Conservation (phyloP, 2,797 vertebrate genomes). For the Catamblyrhynchus diadema region DNA sequence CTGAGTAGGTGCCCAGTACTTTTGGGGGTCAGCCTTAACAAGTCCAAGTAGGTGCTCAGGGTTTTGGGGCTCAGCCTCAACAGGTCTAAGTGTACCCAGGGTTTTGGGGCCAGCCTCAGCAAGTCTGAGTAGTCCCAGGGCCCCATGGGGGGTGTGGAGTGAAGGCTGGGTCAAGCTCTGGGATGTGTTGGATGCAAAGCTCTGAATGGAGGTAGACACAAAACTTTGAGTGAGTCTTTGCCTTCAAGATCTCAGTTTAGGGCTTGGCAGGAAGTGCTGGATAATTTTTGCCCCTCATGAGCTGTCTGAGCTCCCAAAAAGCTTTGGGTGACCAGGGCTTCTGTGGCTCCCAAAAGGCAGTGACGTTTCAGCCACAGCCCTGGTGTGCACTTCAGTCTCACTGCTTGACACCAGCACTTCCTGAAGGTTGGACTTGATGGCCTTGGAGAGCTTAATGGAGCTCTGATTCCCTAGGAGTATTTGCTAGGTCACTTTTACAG, state of each 20-base stretch:
- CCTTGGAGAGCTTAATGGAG: background rate
- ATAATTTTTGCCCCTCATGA: background rate
- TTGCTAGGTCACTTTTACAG: background rate
- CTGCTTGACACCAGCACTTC: background rate
- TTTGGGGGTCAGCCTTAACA: too few species aligned
- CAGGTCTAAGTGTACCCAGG: too few species aligned
- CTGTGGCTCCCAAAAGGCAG: background rate
- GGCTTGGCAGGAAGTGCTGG: background rate
- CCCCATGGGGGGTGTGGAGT: accelerated
- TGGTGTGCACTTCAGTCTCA: accelerated
- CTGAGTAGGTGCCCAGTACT: too few species aligned
- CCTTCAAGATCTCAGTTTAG: background rate
- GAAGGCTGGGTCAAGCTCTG: background rate
- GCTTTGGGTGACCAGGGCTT: background rate
- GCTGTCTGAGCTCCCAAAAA: background rate
- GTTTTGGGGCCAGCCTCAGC: background rate
- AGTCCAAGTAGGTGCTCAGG: too few species aligned
- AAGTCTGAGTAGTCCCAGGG: background rate
- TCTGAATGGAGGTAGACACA: background rate
- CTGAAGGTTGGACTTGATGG: background rate
- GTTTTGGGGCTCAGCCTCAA: too few species aligned
- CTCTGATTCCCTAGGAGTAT: background rate
- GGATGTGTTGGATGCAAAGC: background rate
- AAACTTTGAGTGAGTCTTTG: background rate
- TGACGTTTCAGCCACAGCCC: background rate